Percentiles rank a stretch among this genome's conserved stretches.
Evolutionary conservation across 2,113 vertebrate genomes (phyloP).

Genomic region (Gracilinanus agilis): DNA sequence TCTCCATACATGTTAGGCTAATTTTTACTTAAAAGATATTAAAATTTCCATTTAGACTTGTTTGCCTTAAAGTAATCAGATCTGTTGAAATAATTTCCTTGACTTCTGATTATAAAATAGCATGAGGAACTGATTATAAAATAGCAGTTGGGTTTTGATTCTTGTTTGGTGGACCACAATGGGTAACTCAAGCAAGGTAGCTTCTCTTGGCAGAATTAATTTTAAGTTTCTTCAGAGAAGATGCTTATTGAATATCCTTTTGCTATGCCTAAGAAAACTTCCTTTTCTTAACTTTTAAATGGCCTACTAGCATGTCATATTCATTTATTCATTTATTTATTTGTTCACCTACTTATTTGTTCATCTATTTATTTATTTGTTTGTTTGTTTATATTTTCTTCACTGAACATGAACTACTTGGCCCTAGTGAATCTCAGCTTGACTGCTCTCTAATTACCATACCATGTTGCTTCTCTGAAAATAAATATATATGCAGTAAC

Average conservation of each 20-base stretch:
- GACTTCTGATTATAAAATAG: neutral
- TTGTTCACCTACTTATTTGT: too few species aligned
- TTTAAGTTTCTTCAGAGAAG: neutral
- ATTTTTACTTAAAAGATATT: neutral
- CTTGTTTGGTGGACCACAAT: neutral
- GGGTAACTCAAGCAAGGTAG: neutral
- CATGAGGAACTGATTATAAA: neutral
- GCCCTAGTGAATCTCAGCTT: neutral
- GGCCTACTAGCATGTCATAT: neutral
- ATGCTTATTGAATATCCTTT: neutral
- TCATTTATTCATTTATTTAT: too few species aligned
- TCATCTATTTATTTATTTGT: too few species aligned
- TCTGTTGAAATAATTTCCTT: neutral
- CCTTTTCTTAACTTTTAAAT: neutral
- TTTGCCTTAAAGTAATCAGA: neutral
- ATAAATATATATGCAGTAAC: conserved; percentile 13
- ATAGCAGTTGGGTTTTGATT: neutral
- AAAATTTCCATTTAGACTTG: neutral
- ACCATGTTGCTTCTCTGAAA: neutral
- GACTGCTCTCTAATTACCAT: neutral
- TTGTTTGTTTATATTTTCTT: too few species aligned
- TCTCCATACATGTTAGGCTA: neutral
- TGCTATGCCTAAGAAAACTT: neutral
- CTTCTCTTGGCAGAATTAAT: neutral
- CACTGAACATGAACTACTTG: neutral